Evolutionary conservation across 1,140 invertebrate species (phyloP), one percentile per base, ranked within the genome.

Genomic region (Schlechtendalia chinensis): DNA sequence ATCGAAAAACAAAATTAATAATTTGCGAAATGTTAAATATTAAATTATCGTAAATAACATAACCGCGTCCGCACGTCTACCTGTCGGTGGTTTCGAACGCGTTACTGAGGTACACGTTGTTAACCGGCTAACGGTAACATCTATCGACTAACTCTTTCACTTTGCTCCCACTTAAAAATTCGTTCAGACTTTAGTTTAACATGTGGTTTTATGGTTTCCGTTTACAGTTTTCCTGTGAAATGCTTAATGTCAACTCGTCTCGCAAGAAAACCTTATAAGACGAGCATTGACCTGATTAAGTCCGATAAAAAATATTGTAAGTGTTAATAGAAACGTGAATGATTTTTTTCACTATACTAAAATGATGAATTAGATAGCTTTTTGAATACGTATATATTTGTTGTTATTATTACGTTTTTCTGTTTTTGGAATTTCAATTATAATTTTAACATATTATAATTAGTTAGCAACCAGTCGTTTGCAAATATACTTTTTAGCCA

Each of bases 71-170:
- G 39, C 65, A 69, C 65, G 65, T 69, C 65, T 69, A 27, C 45
- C 45, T 27, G 47, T 27, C 22, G 45, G 67, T 27, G 45, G 67
- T 71, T 50, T 27, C 47, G 67, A 6, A 53, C 45, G 10, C 22
- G 67, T 53, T 50, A 71, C 67, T 71, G 47, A 27, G 22, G 17
- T 12, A 24, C 47, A 50, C 45, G 67, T 50, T 53, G 67, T 71
- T 71, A 50, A 71, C 67, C 67, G 45, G 45, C 67, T 71, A 71
- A 71, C 67, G 67, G 67, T 71, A 50, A 71, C 39, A 27, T 27
- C 22, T 19, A 53, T 27, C 67, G 22, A 53, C 61, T 63, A 53
- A 71, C 67, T 71, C 67, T 71, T 71, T 71, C 67, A 71, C 67
- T 71, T 71, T 53, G 11, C 45, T 16, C 45, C 67, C 67, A 11